These are phyloP conservation scores for Trimorus sp. DNA, from an alignment of 2,888 invertebrate species.

Conservation along the genomic window DNA sequence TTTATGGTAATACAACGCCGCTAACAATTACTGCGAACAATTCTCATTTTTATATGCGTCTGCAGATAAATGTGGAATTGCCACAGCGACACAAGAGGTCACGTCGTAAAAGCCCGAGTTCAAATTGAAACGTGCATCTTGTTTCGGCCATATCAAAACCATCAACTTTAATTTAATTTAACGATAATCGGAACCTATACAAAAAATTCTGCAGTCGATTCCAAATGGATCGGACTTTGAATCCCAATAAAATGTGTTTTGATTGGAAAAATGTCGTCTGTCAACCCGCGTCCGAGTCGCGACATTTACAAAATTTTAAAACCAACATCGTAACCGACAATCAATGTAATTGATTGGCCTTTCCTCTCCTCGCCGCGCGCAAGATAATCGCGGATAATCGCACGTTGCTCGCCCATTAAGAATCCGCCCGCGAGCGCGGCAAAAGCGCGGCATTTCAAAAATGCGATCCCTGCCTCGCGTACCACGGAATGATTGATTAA, in stretches of 20 bases:
- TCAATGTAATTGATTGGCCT: constrained; percentile 45
- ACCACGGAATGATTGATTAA: constrained; percentile 51
- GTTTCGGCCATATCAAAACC: too few relatives aligned
- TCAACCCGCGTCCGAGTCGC: not conserved
- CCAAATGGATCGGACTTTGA: too few relatives aligned
- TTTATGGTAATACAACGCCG: constrained; percentile 57
- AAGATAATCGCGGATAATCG: constrained; percentile 57
- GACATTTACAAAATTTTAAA: constrained; percentile 35
- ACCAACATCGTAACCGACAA: constrained; percentile 28
- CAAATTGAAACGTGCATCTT: not conserved
- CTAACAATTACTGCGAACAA: constrained; percentile 55
- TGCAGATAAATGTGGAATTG: constrained; percentile 43
- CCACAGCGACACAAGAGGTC: constrained; percentile 9
- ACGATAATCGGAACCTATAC: too few relatives aligned
- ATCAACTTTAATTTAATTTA: too few relatives aligned
- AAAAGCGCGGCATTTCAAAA: constrained; percentile 47
- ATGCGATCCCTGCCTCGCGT: constrained; percentile 47
- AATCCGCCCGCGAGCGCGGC: constrained; percentile 26
- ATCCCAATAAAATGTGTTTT: too few relatives aligned
- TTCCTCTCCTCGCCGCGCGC: constrained; percentile 31
- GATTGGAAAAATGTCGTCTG: too few relatives aligned
- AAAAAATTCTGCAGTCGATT: too few relatives aligned
- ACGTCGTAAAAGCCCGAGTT: constrained; percentile 1
- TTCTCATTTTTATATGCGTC: constrained; percentile 28
- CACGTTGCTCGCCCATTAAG: constrained; percentile 44